Conservation (phyloP, 2,797 vertebrate species). For the Margarornis squamiger region DNA sequence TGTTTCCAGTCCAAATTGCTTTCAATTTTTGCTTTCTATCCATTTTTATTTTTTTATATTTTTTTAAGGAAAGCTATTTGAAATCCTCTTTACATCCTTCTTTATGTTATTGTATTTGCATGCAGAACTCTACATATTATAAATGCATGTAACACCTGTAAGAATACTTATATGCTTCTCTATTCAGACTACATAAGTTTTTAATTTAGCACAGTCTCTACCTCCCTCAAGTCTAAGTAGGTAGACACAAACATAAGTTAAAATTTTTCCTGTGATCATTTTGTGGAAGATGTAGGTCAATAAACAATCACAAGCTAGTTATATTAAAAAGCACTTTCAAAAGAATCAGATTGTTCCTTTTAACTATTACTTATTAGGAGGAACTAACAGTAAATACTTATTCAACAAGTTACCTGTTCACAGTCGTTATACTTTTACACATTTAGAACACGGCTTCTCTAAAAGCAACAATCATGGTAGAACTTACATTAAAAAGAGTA, state of each 20-base stretch:
- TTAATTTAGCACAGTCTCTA: background rate
- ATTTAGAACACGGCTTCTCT: background rate
- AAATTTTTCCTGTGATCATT: background rate
- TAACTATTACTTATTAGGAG: background rate
- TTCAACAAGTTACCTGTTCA: background rate
- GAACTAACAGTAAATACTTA: background rate
- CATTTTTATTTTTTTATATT: background rate
- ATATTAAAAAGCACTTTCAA: background rate
- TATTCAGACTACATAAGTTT: background rate
- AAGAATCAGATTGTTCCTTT: background rate
- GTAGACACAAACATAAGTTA: background rate
- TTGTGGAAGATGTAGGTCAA: background rate
- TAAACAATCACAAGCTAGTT: background rate
- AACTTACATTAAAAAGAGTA: background rate
- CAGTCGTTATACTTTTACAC: background rate
- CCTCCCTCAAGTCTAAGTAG: background rate
- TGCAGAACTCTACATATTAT: background rate
- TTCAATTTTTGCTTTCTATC: background rate
- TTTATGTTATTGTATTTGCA: background rate
- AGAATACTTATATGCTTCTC: background rate
- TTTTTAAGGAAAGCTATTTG: background rate
- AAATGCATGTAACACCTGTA: background rate
- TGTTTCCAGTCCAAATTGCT: background rate
- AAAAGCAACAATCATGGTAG: accelerated
- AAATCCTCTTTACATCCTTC: background rate